Percentiles rank a stretch among this genome's conserved stretches.
Conservation (phyloP, 2,797 vertebrate species). For the Tachyglossus aculeatus region DNA sequence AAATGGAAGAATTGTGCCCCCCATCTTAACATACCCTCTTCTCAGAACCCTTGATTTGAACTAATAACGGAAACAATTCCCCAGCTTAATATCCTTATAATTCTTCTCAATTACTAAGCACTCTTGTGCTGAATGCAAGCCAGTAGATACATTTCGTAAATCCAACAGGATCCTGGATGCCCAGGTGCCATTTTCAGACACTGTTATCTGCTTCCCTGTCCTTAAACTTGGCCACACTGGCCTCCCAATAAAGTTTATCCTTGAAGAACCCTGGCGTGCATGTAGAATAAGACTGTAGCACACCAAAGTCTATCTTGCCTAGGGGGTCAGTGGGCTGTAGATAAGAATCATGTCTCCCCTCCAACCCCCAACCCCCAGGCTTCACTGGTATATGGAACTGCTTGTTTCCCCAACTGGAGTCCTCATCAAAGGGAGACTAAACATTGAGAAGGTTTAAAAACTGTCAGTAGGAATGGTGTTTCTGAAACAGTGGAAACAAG, state of each 20-base stretch:
- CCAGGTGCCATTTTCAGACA: conserved; percentile 8
- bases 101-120: conserved; percentile 9
- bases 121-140: neutral
- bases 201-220: neutral
- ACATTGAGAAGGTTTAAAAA: neutral
- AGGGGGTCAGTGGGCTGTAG: neutral
- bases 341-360: neutral
- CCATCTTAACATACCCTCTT: conserved; percentile 4
- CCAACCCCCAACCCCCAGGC: no score
- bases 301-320: neutral
- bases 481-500: no score
- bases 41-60: conserved; percentile 8
- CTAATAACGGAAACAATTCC: conserved; percentile 23
- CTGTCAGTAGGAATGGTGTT: no score
- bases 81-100: conserved; percentile 29
- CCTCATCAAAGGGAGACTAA: neutral
- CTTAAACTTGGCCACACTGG: neutral
- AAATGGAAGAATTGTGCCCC: neutral
- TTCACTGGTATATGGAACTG: no score
- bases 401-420: neutral
- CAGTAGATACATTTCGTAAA: neutral
- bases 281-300: no score
- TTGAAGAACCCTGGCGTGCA: neutral
- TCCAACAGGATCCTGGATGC: neutral
- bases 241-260: conserved; percentile 17